Evolutionary conservation across 2,888 invertebrate genomes (phyloP), one percentile per base, ranked within the genome.

Genomic region (Lagria hirta): DNA sequence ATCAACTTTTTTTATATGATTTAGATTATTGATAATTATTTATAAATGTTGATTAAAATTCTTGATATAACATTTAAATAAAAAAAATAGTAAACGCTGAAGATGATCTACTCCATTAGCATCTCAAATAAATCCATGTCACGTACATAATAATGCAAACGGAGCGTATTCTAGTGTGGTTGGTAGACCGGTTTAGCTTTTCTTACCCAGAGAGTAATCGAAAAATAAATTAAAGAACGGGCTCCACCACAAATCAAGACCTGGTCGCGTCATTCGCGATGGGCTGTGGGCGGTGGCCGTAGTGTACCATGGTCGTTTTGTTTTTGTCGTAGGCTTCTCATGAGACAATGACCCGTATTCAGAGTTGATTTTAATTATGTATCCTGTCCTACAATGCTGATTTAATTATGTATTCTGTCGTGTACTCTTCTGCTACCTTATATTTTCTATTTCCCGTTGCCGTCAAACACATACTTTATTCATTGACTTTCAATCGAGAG

Each of bases 201-300:
- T 33, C 33, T 33, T 33, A 33, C 23, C 21, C 20, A 20, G 16
- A 28, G 35, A 24, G 35, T 37, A 27, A 37, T 37, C 28, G 28
- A 37, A 37, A 37, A 37, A 37, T 37, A 27, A 36, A 36, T 36
- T 36, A 28, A 37, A 37, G 13, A 27, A 37, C 37, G 37, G 21
- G 12, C 28, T 28, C 28, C 20, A 20, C 30, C 30, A 30, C 30
- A 30, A 30, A 30, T 30, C 30, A 30, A 30, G 30, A 30, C 30
- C 15, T 8, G 30, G 30, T 20, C 30, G 30, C 30, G 30, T 30
- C 30, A 30, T 30, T 21, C 20, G 5, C 33, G 33, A 15, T 33
- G 22, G 33, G 33, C 23, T 8, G 33, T 33, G 33, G 33, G 33
- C 33, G 33, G 18, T 18, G 24, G 21, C 21, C 35, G 35, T 26